Conservation (phyloP, 2,888 invertebrate genomes). For the Monopis laevigella region DNA sequence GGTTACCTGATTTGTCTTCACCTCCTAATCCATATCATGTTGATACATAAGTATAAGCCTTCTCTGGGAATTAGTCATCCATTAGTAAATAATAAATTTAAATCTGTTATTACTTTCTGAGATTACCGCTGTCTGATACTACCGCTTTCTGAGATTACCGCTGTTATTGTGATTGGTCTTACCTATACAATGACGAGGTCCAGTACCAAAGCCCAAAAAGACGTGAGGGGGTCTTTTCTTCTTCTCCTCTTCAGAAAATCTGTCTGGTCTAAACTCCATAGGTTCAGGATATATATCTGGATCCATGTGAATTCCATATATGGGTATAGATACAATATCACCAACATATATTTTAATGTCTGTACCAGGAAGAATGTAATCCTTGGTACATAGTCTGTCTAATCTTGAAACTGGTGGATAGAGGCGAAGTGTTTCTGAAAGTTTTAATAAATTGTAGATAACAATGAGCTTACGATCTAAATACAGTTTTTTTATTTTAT, state of each 20-base stretch:
- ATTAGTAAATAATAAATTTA: no score
- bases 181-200: slow-evolving; percentile 64
- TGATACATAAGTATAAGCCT: no score
- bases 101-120: no score
- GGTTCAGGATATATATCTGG: slow-evolving; percentile 65
- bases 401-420: slow-evolving; percentile 65
- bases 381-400: slow-evolving; percentile 62
- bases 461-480: not conserved
- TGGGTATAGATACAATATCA: slow-evolving; percentile 48
- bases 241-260: slow-evolving; percentile 64
- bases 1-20: no score
- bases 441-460: not conserved
- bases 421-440: slow-evolving; percentile 65
- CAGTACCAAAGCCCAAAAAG: slow-evolving; percentile 63
- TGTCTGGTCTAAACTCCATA: slow-evolving; percentile 56
- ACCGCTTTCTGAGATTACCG: no score
- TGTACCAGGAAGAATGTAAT: slow-evolving; percentile 58
- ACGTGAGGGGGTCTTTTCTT: slow-evolving; percentile 51
- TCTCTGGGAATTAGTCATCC: no score
- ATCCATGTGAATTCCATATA: slow-evolving; percentile 63
- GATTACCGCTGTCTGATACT: no score
- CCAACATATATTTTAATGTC: slow-evolving; percentile 50
- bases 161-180: slow-evolving; percentile 17
- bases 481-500: no score
- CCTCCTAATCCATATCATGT: no score